Base-by-base conservation (phyloP, 1,140 invertebrate species). In the Oppia nitens region DNA sequence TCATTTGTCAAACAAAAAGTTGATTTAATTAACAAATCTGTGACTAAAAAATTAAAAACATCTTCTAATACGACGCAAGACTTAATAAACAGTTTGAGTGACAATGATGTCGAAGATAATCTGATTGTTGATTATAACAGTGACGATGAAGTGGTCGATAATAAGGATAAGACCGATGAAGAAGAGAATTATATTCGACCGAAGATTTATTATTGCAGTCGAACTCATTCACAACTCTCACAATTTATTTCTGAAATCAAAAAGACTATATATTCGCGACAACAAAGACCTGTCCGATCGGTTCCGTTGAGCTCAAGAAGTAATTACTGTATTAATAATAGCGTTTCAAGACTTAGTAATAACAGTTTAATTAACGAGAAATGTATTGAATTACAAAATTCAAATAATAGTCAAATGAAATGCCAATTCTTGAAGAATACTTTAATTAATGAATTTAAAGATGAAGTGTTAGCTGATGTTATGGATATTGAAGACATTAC, bases 221-320 rank as follows among this genome's bases (percentile, higher is more conserved):
- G 94, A 69, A 98, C 94, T 28, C 93, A 98, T 74, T 96, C 92
- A 9, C 94, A 98, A 70, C 72, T 98, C 25, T 79, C 85, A 1
- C 94, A 98, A 71, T 92, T 97, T 76, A 79, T 96, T 26, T 77
- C 81, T 54, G 94, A 98, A 77, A 76, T 98, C 0, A 81, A 85
- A 62, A 83, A 82, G 67, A 95, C 87, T 64, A 77, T 80, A 6
- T 94, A 21, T 21, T 32, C 23, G 2, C 6, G 23, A 2, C 26
- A 62, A 4, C 17, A 84, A 73, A 76, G 74, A 27, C 71, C 82
- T 45, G 71, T 80, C 62, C 74, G 84, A 21, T 78, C 91, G n/a
- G 77, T 88, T 0, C 81, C 87, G 20, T 73, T 98, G 59, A 88
- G 85, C n/a, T 97, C 93, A 1, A 76, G 94, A 61, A 83, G 87